Conservation (phyloP, 1,140 invertebrate genomes). For the Leptinotarsa defecta region DNA sequence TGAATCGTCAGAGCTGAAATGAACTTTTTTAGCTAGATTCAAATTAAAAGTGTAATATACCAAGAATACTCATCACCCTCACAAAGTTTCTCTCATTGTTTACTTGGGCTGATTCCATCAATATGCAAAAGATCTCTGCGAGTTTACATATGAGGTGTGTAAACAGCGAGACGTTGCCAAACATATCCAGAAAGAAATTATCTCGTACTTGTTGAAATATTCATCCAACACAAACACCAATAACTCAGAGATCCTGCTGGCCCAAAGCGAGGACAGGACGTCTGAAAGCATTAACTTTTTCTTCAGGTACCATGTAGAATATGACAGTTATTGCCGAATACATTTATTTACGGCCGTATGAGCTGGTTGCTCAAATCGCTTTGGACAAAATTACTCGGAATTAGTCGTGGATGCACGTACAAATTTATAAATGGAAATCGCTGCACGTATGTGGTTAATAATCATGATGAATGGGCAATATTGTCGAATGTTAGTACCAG, state of each 20-base stretch:
- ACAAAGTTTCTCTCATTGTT: too few relatives aligned
- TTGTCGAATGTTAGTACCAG: too few relatives aligned
- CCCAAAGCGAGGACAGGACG: slow-evolving; percentile 15
- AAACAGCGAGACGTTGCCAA: not conserved
- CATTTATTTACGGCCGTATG: slow-evolving; percentile 18
- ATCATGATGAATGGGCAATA: slow-evolving; percentile 2
- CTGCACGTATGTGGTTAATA: not conserved
- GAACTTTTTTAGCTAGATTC: too few relatives aligned
- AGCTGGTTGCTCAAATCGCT: not conserved
- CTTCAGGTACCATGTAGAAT: slow-evolving; percentile 15
- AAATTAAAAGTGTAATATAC: too few relatives aligned
- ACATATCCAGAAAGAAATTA: not conserved
- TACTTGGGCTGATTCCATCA: not conserved
- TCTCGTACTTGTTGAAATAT: slow-evolving; percentile 4
- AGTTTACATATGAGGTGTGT: not conserved
- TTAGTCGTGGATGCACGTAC: slow-evolving; percentile 18
- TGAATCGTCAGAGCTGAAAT: too few relatives aligned
- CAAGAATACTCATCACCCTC: too few relatives aligned
- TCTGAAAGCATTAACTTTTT: slow-evolving; percentile 10
- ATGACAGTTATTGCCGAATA: slow-evolving; percentile 19
- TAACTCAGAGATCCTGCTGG: not conserved
- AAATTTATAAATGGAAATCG: not conserved
- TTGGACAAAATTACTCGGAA: slow-evolving; percentile 10
- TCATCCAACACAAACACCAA: slow-evolving; percentile 1
- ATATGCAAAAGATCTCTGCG: not conserved